Evolutionary conservation across 2,888 invertebrate species (phyloP), one percentile per base, ranked within the genome.

Genomic region (Sarcophaga subvicina): DNA sequence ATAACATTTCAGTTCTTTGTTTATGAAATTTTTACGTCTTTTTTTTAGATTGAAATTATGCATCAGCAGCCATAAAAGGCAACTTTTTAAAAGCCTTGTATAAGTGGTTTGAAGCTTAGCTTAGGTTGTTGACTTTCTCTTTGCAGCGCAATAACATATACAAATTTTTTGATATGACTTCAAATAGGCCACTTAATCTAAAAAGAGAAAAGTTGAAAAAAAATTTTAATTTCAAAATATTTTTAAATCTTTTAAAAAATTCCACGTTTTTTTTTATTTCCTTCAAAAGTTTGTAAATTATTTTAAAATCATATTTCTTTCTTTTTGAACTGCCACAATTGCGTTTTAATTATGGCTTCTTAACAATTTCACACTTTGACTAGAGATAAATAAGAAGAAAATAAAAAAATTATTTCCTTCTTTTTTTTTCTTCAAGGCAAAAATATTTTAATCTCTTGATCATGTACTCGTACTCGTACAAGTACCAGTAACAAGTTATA

Each of bases 281-380:
- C 27, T 20, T 71, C 3, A 59, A 71, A 59, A 27, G 3, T 25
- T n/a, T 75, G 47, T 78, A 62, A 70, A 60, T 78, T 78, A 78
- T 37, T 37, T 37, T 20, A 27, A 80, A 37, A 54, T 64, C 10
- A 63, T 37, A 20, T 6, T 22, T 22, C 22, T 22, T 22, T 22
- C 22, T 25, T 20, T 27, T 73, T 49, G 49, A 80, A 45, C 20
- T 73, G 73, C 49, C 27, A 67, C 47, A 73, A 73, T 73, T 73
- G 73, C 10, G 5, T 49, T 73, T 17, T 72, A 64, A 80, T 72
- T 72, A 72, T 71, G 71, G 25, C 27, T 63, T 79, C 17, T 78
- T 79, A n/a, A 54, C 14, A 69, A 27, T 49, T 79, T 79, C 70
- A 79, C 71, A 80, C 64, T 66, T 78, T 20, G n/a, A n/a, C 11